Conservation (phyloP, 2,113 vertebrate genomes). For the Ctenodactylus gundi region DNA sequence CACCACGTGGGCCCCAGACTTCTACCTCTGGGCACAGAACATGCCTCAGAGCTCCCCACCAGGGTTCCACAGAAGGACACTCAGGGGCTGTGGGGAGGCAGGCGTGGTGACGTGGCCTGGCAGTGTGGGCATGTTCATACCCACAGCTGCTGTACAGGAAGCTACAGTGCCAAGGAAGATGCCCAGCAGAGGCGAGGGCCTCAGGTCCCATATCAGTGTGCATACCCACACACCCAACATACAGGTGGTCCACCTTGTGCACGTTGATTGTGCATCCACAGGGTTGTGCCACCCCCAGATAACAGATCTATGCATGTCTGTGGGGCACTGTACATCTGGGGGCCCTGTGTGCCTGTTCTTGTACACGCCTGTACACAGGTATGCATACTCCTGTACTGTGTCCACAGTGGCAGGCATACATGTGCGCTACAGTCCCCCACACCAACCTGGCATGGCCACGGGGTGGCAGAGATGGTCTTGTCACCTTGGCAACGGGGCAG, state of each 20-base stretch:
- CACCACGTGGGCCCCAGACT: background rate
- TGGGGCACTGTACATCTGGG: accelerated
- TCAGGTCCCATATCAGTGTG: background rate
- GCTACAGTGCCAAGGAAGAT: background rate
- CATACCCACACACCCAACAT: too few species aligned
- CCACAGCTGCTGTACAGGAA: background rate
- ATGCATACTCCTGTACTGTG: background rate
- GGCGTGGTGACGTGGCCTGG: background rate
- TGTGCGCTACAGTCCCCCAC: background rate
- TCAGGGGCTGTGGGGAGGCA: background rate
- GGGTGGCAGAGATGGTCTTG: slow-evolving; percentile 11
- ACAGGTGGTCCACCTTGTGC: accelerated
- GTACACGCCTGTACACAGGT: background rate
- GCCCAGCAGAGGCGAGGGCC: background rate
- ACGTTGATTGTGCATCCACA: background rate
- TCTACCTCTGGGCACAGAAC: background rate
- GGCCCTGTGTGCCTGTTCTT: background rate
- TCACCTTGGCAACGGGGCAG: slow-evolving; percentile 60
- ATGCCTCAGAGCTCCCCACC: background rate
- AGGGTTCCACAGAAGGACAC: background rate
- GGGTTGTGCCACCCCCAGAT: background rate
- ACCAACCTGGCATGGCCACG: background rate
- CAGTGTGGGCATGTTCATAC: accelerated
- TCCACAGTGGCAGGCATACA: background rate
- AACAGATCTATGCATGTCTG: accelerated